Conservation (phyloP, 2,888 invertebrate genomes). For the Eustalomyia histrio region DNA sequence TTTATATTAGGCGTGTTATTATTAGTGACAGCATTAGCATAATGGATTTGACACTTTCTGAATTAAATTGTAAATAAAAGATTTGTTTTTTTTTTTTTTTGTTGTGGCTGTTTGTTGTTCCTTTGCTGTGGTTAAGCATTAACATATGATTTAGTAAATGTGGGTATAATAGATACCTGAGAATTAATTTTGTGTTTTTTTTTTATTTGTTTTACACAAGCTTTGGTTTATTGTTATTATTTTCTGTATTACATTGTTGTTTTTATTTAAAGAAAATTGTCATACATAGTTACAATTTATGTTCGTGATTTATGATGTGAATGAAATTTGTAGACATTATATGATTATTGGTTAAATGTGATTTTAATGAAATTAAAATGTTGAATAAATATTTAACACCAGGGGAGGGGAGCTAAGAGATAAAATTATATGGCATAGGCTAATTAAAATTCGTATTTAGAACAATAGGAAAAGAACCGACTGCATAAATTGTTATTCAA, state of each 20-base stretch:
- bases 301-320: slow-evolving; percentile 59
- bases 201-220: slow-evolving; percentile 60
- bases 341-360: slow-evolving; percentile 12
- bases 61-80: slow-evolving; percentile 59
- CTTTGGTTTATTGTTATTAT: slow-evolving; percentile 46
- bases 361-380: no score
- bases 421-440: background rate
- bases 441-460: background rate
- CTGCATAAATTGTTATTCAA: background rate
- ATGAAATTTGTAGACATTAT: slow-evolving; percentile 52
- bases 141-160: slow-evolving; percentile 43
- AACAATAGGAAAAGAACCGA: background rate
- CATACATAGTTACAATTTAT: slow-evolving; percentile 50
- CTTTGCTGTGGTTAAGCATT: background rate
- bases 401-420: background rate
- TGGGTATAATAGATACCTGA: slow-evolving; percentile 33
- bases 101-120: slow-evolving; percentile 10
- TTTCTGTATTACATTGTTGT: slow-evolving; percentile 68
- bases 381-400: no score
- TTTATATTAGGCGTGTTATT: slow-evolving; percentile 62
- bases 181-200: slow-evolving; percentile 70
- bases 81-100: slow-evolving; percentile 13
- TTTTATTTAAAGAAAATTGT: slow-evolving; percentile 56
- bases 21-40: slow-evolving; percentile 66
- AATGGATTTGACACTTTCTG: slow-evolving; percentile 65